Percentiles rank a stretch among this genome's conserved stretches.
Evolutionary conservation across 35 echinoderm and acorn worm species (phyloP).

Genomic region (Ophiothrix spiculata): DNA sequence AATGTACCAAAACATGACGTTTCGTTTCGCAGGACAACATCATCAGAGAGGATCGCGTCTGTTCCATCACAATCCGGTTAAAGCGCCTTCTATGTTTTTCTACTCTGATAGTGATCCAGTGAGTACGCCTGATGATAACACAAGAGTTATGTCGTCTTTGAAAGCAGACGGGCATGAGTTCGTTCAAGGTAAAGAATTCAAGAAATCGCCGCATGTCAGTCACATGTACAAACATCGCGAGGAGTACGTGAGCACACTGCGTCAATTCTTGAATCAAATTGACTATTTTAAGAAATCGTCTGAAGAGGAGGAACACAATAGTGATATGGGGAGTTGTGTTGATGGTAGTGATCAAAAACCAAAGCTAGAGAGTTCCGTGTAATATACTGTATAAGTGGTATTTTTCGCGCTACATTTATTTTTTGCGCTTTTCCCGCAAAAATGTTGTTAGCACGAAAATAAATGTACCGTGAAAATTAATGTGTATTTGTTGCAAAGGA

Average conservation of each 20-base stretch:
- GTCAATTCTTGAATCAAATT: conserved; percentile 40
- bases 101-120: conserved; percentile 80
- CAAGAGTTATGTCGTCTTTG: conserved; percentile 35
- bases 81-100: conserved; percentile 70
- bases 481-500: too few species aligned
- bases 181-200: conserved; percentile 66
- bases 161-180: conserved; percentile 39
- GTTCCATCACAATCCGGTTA: conserved; percentile 67
- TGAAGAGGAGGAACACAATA: background rate
- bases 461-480: too few species aligned
- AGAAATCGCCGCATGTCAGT: conserved; percentile 75
- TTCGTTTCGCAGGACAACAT: conserved; percentile 48
- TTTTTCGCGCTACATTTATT: too few species aligned
- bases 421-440: too few species aligned
- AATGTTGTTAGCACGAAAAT: too few species aligned
- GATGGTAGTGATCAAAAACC: too few species aligned
- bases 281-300: conserved; percentile 52
- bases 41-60: conserved; percentile 44
- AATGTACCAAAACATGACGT: conserved; percentile 27
- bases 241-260: conserved; percentile 61
- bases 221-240: conserved; percentile 76
- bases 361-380: too few species aligned
- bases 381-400: too few species aligned
- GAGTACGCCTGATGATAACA: conserved; percentile 26
- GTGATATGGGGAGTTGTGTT: conserved; percentile 1